Conservation (phyloP, 2,888 invertebrate genomes). For the Melanostoma scalare region DNA sequence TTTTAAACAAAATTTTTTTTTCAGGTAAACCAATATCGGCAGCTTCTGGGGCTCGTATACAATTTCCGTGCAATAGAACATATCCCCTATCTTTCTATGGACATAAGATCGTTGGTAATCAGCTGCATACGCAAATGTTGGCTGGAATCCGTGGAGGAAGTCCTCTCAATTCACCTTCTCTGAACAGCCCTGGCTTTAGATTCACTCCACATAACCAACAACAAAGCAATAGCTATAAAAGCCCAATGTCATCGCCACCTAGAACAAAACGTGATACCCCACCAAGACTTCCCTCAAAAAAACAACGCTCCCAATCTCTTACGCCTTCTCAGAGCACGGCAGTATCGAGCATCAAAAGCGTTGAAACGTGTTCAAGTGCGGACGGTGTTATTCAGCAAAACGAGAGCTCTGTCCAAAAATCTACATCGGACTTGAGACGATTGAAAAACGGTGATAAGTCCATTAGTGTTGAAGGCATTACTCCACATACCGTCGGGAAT, state of each 20-base stretch:
- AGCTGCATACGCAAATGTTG: conserved; percentile 81
- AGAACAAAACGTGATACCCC: conserved; percentile 82
- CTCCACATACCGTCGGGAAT: conserved; percentile 59
- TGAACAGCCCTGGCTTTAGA: conserved; percentile 81
- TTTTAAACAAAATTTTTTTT: conserved; percentile 79
- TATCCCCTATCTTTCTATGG: conserved; percentile 90
- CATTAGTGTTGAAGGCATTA: conserved; percentile 50
- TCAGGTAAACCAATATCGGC: conserved; percentile 93
- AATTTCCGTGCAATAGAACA: conserved; percentile 91
- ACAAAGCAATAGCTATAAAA: conserved; percentile 76
- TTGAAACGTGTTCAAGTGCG: conserved; percentile 87
- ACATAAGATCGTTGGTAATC: conserved; percentile 84
- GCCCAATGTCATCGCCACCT: conserved; percentile 85
- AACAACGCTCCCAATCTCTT: conserved; percentile 90
- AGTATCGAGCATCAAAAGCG: conserved; percentile 76
- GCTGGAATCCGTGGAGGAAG: conserved; percentile 81
- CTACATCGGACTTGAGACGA: conserved; percentile 48
- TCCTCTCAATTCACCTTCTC: conserved; percentile 81
- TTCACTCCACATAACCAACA: conserved; percentile 78
- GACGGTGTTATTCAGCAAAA: conserved; percentile 86
- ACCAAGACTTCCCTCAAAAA: conserved; percentile 84
- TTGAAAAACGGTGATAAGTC: conserved; percentile 73
- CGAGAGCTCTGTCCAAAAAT: conserved; percentile 38
- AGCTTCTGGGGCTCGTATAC: conserved; percentile 93
- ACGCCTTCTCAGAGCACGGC: conserved; percentile 85